phyloP scores from a whole-genome alignment of 2,888 invertebrate species.

The Heliconius ethilla region DNA sequence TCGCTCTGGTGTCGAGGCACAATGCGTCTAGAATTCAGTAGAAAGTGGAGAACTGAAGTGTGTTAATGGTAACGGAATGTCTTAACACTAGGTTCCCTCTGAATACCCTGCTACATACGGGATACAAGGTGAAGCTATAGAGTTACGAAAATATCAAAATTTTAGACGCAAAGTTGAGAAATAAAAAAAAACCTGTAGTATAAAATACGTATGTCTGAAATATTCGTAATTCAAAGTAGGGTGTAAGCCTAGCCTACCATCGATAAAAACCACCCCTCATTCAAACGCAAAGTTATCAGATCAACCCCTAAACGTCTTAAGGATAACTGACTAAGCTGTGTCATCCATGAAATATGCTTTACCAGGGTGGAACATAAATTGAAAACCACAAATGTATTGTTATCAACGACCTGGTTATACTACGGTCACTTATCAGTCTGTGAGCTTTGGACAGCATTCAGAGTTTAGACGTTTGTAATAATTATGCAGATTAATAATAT shows the following conservation, averaged over 20 bases:
- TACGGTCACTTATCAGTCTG: neutral
- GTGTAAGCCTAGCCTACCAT: conserved; percentile 1
- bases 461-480: neutral
- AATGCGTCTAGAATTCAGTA: neutral
- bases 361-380: neutral
- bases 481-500: too few species aligned
- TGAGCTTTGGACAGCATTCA: neutral
- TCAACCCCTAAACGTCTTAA: conserved; percentile 14
- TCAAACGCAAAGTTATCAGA: conserved; percentile 31
- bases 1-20: too few species aligned
- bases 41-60: neutral
- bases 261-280: conserved; percentile 25
- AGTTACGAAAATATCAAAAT: neutral
- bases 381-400: conserved; percentile 9
- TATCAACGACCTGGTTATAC: neutral
- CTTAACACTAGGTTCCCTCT: neutral
- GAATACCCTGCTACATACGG: neutral
- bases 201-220: neutral
- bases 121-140: neutral
- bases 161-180: neutral
- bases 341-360: conserved; percentile 21
- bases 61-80: neutral
- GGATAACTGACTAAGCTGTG: conserved; percentile 19
- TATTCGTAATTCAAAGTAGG: conserved; percentile 11
- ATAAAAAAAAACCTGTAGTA: neutral